Evolutionary conservation across 2,797 vertebrate genomes (phyloP), one percentile per base, ranked within the genome.

Genomic region (Acestrorhynchus altus): DNA sequence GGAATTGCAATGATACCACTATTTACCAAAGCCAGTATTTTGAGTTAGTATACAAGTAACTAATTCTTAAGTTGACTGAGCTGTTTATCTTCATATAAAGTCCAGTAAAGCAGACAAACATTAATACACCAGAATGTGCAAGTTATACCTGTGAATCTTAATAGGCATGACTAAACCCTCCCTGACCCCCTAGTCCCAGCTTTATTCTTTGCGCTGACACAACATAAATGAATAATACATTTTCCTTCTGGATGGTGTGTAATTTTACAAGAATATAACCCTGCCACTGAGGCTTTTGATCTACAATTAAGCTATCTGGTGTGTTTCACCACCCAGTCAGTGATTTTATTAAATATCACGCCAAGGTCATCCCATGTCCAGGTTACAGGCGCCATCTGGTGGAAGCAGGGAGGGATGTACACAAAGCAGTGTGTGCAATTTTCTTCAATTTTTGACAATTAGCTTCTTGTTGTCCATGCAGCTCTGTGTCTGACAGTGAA

Each of bases 361-460:
- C 22, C 39, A 64, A 42, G 39, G 60, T 40, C n/a, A 20, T 64
- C 44, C n/a, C 35, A 20, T 44, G 44, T 40, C 39, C 11, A 20
- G n/a, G n/a, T 9, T 22, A 42, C 5, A 64, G 61, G 18, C 61
- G 61, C 61, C 61, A 42, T 42, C 61, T 64, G 35, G 61, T 64
- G 61, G 61, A 40, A 64, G 39, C n/a, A 12, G 59, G 13, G 1
- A 46, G 12, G 44, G 13, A 44, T 12, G 11, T 47, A 61, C 0
- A 4, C 35, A 39, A 18, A 7, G 8, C 7, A 18, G 18, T 61
- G n/a, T n/a, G n/a, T n/a, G n/a, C n/a, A 16, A 16, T 35, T 60
- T 35, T 26, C 24, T 12, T 57, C 24, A 4, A 31, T 4, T 35
- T 35, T 6, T 35, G 6, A 35, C 31, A 35, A 35, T 26, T 12